Base-by-base conservation (phyloP, 2,888 invertebrate species). In the Ectemnius cavifrons region DNA sequence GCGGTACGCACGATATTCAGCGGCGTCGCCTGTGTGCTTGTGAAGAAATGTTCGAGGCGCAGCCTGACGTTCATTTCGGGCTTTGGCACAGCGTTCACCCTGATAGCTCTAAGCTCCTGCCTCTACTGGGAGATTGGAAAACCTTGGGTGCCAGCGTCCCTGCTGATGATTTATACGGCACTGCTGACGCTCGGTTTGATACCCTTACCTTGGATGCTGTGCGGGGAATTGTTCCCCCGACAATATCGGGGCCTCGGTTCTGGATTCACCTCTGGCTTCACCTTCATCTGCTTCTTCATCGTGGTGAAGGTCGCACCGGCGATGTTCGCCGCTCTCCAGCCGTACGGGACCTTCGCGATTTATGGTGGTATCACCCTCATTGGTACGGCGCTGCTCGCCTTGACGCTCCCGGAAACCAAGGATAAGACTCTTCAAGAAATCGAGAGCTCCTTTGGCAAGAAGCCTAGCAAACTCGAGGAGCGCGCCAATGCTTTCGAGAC, bases 191-290 rank as follows among this genome's bases (percentile, higher is more conserved):
- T 94, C 65, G 95, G 95, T 0, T 86, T 94, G 18, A 92, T 94
- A 13, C 94, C 95, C 0, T 85, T 96, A 63, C 95, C 95, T 0
- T 96, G 95, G 94, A 93, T 95, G 45, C 94, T 96, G 93, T 94
- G 94, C 79, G 95, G 95, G 0, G 96, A 96, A 89, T 91, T 96
- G 0, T 95, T 95, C 84, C 93, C 95, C 0, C 92, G 93, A 0
- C 92, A 92, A 70, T 92, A 93, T 0, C 91, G 94, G 46, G 95
- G 95, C 0, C 85, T 94, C 0, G 95, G 95, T 0, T 94, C 95
- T 0, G 95, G 95, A 0, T 91, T 95, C 11, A 93, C 94, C 63
- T 93, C 94, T 0, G 93, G 93, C n/a, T 92, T 93, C 45, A 93
- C 94, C 0, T 95, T 94, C 84, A 86, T 93, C 4, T 92, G 94